A percentile compares a stretch with the other conserved stretches of the same genome.
Evolutionary conservation across 1,140 invertebrate species (phyloP).

Genomic region (Lucilia sericata): DNA sequence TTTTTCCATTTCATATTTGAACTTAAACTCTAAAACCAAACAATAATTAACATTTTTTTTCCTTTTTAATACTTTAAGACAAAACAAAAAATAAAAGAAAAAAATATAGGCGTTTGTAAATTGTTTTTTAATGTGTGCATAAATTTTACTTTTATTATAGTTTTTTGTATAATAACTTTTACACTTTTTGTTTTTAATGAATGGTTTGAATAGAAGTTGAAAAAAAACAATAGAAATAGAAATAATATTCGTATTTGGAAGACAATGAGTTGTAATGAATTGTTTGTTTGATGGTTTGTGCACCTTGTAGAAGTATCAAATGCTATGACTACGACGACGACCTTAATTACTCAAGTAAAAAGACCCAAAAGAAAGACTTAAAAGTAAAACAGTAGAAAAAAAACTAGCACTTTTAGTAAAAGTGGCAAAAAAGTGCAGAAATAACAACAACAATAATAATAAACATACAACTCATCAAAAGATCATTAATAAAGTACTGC

Average conservation of each 20-base stretch:
- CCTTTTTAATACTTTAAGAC: not conserved
- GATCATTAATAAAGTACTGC: not conserved
- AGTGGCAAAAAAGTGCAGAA: not conserved
- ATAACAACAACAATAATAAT: not conserved
- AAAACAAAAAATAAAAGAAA: no score
- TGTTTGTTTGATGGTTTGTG: not conserved
- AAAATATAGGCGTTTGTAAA: not conserved
- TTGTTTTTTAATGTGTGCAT: slow-evolving; percentile 27
- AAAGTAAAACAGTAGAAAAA: not conserved
- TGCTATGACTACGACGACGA: not conserved
- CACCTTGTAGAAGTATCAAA: slow-evolving; percentile 21
- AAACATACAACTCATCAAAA: not conserved
- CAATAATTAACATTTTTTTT: slow-evolving; percentile 21
- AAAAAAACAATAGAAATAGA: not conserved
- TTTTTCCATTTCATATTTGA: not conserved
- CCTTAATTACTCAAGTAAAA: slow-evolving; percentile 20
- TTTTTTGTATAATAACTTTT: not conserved
- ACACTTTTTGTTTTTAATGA: slow-evolving; percentile 12
- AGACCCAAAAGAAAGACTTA: slow-evolving; percentile 15
- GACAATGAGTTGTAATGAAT: not conserved
- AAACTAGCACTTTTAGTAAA: slow-evolving; percentile 10
- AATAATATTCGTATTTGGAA: not conserved
- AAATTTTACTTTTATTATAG: slow-evolving; percentile 23
- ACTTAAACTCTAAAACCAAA: not conserved
- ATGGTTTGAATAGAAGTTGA: not conserved